Conservation (phyloP, 2,113 vertebrate species). For the Meleagris gallopavo region DNA sequence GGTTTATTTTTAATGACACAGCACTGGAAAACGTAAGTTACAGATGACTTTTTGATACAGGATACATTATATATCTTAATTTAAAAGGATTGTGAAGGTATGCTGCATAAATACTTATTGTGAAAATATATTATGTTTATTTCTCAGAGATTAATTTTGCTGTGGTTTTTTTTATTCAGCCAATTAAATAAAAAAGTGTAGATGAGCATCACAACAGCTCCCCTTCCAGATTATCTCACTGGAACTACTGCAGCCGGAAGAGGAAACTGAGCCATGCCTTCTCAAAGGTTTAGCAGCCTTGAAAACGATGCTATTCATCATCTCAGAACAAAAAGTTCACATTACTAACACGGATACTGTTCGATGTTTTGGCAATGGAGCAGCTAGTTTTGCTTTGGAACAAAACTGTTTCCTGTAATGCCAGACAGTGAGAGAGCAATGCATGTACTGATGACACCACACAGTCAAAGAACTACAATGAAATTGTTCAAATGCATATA, state of each 20-base stretch:
- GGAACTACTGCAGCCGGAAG: conserved; percentile 26
- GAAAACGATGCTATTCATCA: conserved; percentile 31
- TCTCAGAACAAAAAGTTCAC: conserved; percentile 69
- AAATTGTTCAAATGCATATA: conserved; percentile 73
- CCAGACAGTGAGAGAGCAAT: conserved; percentile 81
- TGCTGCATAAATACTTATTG: conserved; percentile 76
- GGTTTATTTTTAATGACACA: conserved; percentile 85
- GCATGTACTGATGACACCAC: conserved; percentile 77
- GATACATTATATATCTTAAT: conserved; percentile 72
- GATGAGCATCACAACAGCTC: conserved; percentile 50
- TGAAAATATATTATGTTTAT: conserved; percentile 73
- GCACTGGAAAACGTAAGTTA: conserved; percentile 84
- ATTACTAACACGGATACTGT: conserved; percentile 72
- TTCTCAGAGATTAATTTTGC: conserved; percentile 42
- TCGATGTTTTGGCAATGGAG: conserved; percentile 84
- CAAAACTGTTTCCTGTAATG: conserved; percentile 77
- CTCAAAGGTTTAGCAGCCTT: conserved; percentile 50
- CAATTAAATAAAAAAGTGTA: conserved; percentile 72
- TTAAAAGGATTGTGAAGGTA: conserved; percentile 72
- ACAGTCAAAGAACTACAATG: conserved; percentile 78
- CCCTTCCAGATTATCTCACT: neutral
- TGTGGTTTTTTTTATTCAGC: conserved; percentile 15
- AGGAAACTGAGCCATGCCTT: conserved; percentile 49
- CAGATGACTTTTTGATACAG: conserved; percentile 78
- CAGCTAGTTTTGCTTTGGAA: conserved; percentile 75